A percentile compares a stretch with the other conserved stretches of the same genome.
These are phyloP conservation scores for Aulostomus chinensis DNA, from an alignment of 2,797 vertebrate species.

Conservation along the genomic window DNA sequence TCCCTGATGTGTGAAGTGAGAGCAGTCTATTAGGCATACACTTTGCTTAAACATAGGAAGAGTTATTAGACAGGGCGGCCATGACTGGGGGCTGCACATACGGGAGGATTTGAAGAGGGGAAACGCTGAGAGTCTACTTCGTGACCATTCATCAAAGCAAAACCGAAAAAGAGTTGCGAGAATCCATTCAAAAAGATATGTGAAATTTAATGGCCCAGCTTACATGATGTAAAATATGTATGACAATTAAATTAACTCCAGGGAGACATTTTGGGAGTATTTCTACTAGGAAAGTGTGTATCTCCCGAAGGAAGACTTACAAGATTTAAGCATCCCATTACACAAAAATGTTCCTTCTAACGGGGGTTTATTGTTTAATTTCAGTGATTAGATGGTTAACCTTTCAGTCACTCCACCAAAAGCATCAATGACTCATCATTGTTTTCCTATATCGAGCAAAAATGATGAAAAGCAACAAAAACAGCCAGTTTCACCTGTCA, in stretches of 20 bases:
- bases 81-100: slow-evolving; percentile 49
- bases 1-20: slow-evolving; percentile 73
- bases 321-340: too few relatives aligned
- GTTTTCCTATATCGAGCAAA: too few relatives aligned
- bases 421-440: too few relatives aligned
- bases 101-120: slow-evolving; percentile 47
- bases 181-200: slow-evolving; percentile 21
- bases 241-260: neutral
- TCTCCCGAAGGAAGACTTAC: neutral
- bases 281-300: neutral
- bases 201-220: slow-evolving; percentile 24
- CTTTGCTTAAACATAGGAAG: slow-evolving; percentile 75
- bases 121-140: slow-evolving; percentile 18
- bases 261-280: neutral
- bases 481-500: too few relatives aligned
- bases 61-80: slow-evolving; percentile 72
- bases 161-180: slow-evolving; percentile 31
- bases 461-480: too few relatives aligned
- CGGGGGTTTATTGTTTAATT: too few relatives aligned
- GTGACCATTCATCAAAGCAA: slow-evolving; percentile 55
- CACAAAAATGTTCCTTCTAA: neutral
- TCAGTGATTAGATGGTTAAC: too few relatives aligned
- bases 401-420: too few relatives aligned
- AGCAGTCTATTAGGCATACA: slow-evolving; percentile 70
- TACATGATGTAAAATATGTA: neutral